A percentile compares a stretch with the other conserved stretches of the same genome.
These are phyloP conservation scores for Linyphia triangularis DNA, from an alignment of 2,888 invertebrate genomes.

Conservation along the genomic window DNA sequence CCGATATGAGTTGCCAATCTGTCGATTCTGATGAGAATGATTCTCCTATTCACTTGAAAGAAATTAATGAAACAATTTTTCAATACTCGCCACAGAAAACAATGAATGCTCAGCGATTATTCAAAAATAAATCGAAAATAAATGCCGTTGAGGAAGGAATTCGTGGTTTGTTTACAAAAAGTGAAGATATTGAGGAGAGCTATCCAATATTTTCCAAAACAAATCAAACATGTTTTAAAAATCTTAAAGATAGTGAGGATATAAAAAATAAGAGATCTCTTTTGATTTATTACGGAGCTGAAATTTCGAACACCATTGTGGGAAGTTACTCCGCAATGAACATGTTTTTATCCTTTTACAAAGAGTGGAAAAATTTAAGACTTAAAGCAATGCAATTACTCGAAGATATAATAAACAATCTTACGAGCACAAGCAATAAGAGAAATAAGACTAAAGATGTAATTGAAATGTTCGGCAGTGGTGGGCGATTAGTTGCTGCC, in stretches of 20 bases:
- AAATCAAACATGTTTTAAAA: neutral
- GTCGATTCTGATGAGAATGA: neutral
- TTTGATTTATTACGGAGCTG: constrained; percentile 17
- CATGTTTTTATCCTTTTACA: constrained; percentile 10
- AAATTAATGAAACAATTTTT: neutral
- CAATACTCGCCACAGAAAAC: neutral
- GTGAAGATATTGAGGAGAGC: neutral
- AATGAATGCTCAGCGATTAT: neutral
- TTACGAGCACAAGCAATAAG: neutral
- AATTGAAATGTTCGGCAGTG: neutral
- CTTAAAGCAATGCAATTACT: neutral
- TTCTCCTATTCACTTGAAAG: neutral
- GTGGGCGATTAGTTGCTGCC: neutral
- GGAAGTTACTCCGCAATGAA: constrained; percentile 15
- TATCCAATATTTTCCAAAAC: neutral
- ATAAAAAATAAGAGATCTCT: neutral
- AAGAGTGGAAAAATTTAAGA: constrained; percentile 8
- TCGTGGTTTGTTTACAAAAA: neutral
- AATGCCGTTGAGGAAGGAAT: neutral
- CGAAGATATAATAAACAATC: constrained; percentile 1
- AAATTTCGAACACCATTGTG: constrained; percentile 27
- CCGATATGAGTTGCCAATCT: neutral
- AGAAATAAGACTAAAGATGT: neutral
- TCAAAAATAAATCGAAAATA: neutral
- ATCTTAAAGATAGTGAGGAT: neutral